Percentiles rank a stretch among this genome's conserved stretches.
Conservation (phyloP, 2,888 invertebrate genomes). For the Drosophila birchii region DNA sequence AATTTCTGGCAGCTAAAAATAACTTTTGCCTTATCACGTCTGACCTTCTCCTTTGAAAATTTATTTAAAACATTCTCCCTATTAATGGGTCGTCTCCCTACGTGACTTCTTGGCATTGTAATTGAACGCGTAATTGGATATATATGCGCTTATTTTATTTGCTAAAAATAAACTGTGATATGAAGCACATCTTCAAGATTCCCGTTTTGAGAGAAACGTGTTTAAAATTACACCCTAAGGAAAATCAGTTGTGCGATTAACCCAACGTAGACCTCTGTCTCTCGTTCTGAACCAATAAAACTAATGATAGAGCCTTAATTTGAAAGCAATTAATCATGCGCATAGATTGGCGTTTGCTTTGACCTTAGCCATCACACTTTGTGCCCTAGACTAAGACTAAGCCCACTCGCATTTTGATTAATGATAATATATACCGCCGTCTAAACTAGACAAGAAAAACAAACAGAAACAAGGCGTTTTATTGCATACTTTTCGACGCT, state of each 20-base stretch:
- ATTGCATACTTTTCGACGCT: slow-evolving; percentile 71
- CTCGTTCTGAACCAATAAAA: neutral
- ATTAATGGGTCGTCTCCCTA: slow-evolving; percentile 3
- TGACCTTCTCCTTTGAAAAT: slow-evolving; percentile 3
- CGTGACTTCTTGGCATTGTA: slow-evolving; percentile 17
- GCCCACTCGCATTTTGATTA: slow-evolving; percentile 31
- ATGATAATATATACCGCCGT: slow-evolving; percentile 21
- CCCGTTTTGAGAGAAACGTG: neutral
- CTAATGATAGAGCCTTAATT: slow-evolving; percentile 24
- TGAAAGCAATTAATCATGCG: slow-evolving; percentile 35
- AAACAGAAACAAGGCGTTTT: slow-evolving; percentile 10
- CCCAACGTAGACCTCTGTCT: neutral
- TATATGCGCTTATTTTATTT: neutral
- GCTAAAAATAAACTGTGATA: slow-evolving; percentile 9
- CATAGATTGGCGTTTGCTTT: slow-evolving; percentile 45
- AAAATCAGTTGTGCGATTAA: neutral
- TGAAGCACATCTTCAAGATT: neutral
- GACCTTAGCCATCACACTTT: slow-evolving; percentile 42
- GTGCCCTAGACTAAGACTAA: neutral
- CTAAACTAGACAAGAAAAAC: slow-evolving; percentile 10
- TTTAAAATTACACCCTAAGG: neutral
- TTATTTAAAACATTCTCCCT: slow-evolving; percentile 14
- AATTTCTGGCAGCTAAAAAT: slow-evolving; percentile 1
- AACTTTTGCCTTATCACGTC: slow-evolving; percentile 12
- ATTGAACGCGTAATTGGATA: slow-evolving; percentile 14